phyloP scores from a whole-genome alignment of 2,113 vertebrate genomes.

The Hemiscyllium ocellatum region DNA sequence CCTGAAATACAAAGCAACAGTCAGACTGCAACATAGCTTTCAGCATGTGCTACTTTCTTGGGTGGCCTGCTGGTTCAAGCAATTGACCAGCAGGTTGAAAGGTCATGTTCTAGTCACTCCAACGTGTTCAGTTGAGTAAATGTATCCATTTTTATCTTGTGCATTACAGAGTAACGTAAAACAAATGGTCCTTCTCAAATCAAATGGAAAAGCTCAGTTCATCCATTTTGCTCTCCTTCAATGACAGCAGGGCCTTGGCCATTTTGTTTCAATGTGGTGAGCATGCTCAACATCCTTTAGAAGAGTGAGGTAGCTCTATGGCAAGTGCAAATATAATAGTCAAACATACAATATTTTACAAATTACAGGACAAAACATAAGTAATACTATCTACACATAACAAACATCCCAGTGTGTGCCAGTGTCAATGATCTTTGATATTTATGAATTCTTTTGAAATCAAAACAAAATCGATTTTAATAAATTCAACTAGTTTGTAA shows the following conservation, averaged over 20 bases:
- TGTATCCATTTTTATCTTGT: neutral
- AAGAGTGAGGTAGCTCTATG: neutral
- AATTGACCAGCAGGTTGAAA: constrained; percentile 29
- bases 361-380: neutral
- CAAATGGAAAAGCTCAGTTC: neutral
- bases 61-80: constrained; percentile 18
- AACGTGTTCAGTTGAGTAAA: neutral
- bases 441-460: neutral
- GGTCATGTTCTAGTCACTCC: constrained; percentile 32
- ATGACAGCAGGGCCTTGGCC: too few species aligned
- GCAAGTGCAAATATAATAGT: neutral
- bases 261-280: neutral
- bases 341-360: neutral
- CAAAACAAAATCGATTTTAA: neutral
- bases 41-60: constrained; percentile 29
- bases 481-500: neutral
- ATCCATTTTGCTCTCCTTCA: neutral
- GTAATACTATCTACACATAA: neutral
- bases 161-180: neutral
- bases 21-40: constrained; percentile 21
- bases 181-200: too few species aligned
- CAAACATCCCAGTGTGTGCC: neutral
- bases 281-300: neutral
- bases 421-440: neutral
- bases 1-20: neutral